Base-by-base conservation (phyloP, 92 coral and sea anemone species). In the Galaxea fascicularis region DNA sequence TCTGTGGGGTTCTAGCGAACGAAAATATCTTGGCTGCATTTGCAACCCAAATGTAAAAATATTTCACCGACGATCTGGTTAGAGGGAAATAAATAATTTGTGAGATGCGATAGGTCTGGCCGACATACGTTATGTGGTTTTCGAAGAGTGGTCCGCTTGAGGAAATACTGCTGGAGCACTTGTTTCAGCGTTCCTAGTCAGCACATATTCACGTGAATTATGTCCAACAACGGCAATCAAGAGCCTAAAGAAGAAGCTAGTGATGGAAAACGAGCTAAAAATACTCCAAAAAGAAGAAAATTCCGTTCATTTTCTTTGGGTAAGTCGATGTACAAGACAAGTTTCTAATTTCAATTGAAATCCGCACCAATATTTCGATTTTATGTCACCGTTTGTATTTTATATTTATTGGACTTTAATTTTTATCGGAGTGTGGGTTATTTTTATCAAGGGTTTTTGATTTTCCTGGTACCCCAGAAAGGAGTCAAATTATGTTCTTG, bases 41-140 rank as follows among this genome's bases (percentile, higher is more conserved):
- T 71, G 68, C 25, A 47, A 6, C 41, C 70, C 27, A 25, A 70
- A 71, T 82, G 21, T 39, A 69, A 54, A 71, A 68, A 82, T 58
- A 82, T 54, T 57, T 24, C 78, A 70, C n/a, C 18, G 56, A 53
- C 58, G 77, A 71, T 24, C 57, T 70, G 65, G 39, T 59, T 54
- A 39, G 73, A 56, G 44, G 22, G 86, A 56, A 71, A 82, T 82
- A 29, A 82, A 82, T 82, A 70, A 82, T 82, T 82, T 82, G 86
- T 82, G 56, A 71, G 78, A 17, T 69, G 56, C 6, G 64, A 66
- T 39, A 21, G 75, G 60, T 29, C 18, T 31, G 41, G 4, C 85
- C 5, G 45, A 30, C 18, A 27, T 28, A 24, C 44, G 39, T 39
- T 35, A n/a, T 71, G 86, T 63, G 86, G 86, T 70, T 60, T 15